Evolutionary conservation across 2,113 vertebrate genomes (phyloP).

Genomic region (Orthonyx spaldingii): DNA sequence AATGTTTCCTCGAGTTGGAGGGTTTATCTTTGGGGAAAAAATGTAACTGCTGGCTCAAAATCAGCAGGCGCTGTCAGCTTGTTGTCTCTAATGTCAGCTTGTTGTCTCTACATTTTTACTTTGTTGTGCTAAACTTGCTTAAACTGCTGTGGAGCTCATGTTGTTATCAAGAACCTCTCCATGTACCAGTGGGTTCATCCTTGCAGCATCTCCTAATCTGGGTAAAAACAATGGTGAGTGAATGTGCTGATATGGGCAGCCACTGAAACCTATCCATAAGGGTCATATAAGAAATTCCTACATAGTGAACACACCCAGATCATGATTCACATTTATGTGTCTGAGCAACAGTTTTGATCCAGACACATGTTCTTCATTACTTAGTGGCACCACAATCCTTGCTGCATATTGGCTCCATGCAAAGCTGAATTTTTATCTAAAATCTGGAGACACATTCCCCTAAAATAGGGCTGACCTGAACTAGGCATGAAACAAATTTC

Average conservation of each 20-base stretch:
- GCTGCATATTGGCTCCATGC: rapidly evolving
- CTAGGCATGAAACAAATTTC: not conserved
- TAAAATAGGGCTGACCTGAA: not conserved
- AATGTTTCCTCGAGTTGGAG: not conserved
- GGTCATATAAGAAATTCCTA: not conserved
- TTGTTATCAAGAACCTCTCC: not conserved
- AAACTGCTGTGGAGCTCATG: not conserved
- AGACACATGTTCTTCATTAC: not conserved
- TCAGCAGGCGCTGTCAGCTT: not conserved
- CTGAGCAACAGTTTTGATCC: not conserved
- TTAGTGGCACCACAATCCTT: not conserved
- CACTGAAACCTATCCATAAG: not conserved
- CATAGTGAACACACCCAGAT: not conserved
- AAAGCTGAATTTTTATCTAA: not conserved
- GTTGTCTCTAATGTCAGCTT: not conserved
- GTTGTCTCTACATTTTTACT: not conserved
- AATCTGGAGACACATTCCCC: rapidly evolving
- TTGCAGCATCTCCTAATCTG: not conserved
- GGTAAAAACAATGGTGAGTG: not conserved
- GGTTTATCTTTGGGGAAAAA: not conserved
- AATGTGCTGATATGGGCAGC: rapidly evolving
- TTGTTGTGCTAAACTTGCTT: not conserved
- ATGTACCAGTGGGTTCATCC: not conserved
- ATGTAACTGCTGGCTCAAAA: not conserved
- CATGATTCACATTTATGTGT: not conserved